A percentile compares a stretch with the other conserved stretches of the same genome.
These are phyloP conservation scores for Ceyx cyanopectus DNA, from an alignment of 2,113 vertebrate genomes.

Conservation along the genomic window DNA sequence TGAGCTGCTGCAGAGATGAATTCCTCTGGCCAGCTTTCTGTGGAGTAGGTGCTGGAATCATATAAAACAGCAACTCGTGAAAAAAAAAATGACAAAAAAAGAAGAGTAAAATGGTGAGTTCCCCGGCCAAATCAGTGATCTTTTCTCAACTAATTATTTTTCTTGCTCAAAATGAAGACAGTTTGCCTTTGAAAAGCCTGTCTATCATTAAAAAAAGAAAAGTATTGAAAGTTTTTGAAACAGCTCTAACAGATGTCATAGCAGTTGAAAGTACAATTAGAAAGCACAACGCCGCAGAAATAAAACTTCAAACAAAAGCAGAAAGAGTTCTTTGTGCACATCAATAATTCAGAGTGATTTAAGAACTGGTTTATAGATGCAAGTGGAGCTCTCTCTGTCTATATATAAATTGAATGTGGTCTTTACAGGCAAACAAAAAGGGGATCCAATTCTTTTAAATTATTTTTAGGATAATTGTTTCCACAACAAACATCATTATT, in stretches of 20 bases:
- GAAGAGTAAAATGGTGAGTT: slow-evolving; percentile 26
- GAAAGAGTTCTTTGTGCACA: slow-evolving; percentile 48
- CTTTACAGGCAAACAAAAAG: slow-evolving; percentile 72
- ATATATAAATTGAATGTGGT: slow-evolving; percentile 59
- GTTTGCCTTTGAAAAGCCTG: slow-evolving; percentile 56
- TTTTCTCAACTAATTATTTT: slow-evolving; percentile 70
- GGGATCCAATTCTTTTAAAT: slow-evolving; percentile 60
- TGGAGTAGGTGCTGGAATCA: slow-evolving; percentile 65
- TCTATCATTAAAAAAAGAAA: slow-evolving; percentile 60
- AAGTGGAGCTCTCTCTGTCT: slow-evolving; percentile 51
- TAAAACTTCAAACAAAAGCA: slow-evolving; percentile 68
- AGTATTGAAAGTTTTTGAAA: slow-evolving; percentile 70
- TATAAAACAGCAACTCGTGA: slow-evolving; percentile 57
- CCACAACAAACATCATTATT: slow-evolving; percentile 70
- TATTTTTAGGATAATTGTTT: slow-evolving; percentile 74
- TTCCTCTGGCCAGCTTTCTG: slow-evolving; percentile 63
- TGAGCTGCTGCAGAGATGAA: slow-evolving; percentile 25
- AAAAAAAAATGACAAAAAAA: background rate
- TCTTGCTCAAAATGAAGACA: slow-evolving; percentile 60
- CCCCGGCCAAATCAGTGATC: slow-evolving; percentile 61
- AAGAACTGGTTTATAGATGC: slow-evolving; percentile 66
- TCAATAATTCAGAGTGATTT: slow-evolving; percentile 68
- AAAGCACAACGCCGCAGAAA: slow-evolving; percentile 61
- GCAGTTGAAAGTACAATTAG: slow-evolving; percentile 70
- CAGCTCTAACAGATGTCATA: slow-evolving; percentile 68